Evolutionary conservation across 2,113 vertebrate species (phyloP), one percentile per base, ranked within the genome.

Genomic region (Actenoides hombroni): DNA sequence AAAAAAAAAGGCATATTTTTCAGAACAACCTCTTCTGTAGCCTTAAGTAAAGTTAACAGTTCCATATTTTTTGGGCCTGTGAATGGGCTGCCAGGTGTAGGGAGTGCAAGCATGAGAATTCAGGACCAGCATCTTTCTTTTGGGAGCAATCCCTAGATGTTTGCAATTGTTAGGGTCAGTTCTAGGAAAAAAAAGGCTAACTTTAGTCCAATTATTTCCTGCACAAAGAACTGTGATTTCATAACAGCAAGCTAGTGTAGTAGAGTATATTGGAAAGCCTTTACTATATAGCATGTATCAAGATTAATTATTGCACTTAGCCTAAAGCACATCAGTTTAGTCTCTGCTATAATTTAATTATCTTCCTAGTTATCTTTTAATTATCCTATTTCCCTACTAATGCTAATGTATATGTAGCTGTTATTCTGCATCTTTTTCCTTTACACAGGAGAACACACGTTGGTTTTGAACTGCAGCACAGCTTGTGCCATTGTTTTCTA

Each of bases 281-380:
- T 96, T 85, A 88, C 83, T 94, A 74, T 64, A 84, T 60, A 78
- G 24, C 14, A 40, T 67, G 46, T 88, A 96, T 96, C 71, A 94
- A 90, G 87, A 94, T 97, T 95, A 92, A 97, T 97, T 95, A 95
- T 89, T 89, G 57, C 76, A 95, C 33, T 97, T 96, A 97, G 83
- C 88, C 92, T 92, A 79, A 79, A 91, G 85, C 60, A 93, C 67
- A 90, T 71, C 87, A 86, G 74, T 76, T 95, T 97, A 95, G 54
- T 73, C 67, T 86, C 71, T 91, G 49, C 79, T 97, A 95, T 93
- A 80, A 80, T 96, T 97, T 97, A 95, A 97, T 97, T 97, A 94
- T 96, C 93, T 96, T 95, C 57, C 61, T 78, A 88, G 80, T 96
- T 96, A 94, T 97, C 65, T 96, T 97, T 95, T 94, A 96, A 95